A percentile compares a stretch with the other conserved stretches of the same genome.
These are phyloP conservation scores for Druon quercuslanigerum DNA, from an alignment of 1,140 invertebrate species.

Conservation along the genomic window DNA sequence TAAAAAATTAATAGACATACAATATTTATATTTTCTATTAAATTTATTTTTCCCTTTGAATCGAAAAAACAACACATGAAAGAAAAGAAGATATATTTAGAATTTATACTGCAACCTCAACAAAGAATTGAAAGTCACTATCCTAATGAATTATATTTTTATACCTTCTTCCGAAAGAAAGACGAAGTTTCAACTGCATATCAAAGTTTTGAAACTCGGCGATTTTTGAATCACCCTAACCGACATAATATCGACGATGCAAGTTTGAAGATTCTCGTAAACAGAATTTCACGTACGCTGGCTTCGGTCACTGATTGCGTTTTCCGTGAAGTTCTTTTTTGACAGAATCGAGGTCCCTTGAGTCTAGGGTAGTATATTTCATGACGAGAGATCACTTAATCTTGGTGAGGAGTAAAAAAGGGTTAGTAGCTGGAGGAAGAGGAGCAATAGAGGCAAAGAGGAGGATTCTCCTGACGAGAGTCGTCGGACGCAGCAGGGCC, in stretches of 20 bases:
- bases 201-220: too few relatives aligned
- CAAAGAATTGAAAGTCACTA: too few relatives aligned
- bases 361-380: not conserved
- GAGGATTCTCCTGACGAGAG: conserved; percentile 43
- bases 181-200: too few relatives aligned
- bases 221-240: too few relatives aligned
- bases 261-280: not conserved
- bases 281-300: not conserved
- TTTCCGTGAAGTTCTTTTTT: not conserved
- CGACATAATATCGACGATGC: not conserved
- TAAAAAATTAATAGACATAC: too few relatives aligned
- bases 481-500: conserved; percentile 45
- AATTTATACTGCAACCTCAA: too few relatives aligned
- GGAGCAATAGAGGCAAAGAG: not conserved
- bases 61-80: too few relatives aligned
- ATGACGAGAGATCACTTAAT: conserved; percentile 37
- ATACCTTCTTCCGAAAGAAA: too few relatives aligned
- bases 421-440: not conserved
- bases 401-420: conserved; percentile 39
- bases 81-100: too few relatives aligned
- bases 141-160: too few relatives aligned
- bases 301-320: not conserved
- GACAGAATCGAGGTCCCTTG: not conserved
- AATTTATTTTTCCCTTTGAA: too few relatives aligned
- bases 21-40: too few relatives aligned